Base-by-base conservation (phyloP, 2,113 vertebrate species). In the Hipposideros armiger region DNA sequence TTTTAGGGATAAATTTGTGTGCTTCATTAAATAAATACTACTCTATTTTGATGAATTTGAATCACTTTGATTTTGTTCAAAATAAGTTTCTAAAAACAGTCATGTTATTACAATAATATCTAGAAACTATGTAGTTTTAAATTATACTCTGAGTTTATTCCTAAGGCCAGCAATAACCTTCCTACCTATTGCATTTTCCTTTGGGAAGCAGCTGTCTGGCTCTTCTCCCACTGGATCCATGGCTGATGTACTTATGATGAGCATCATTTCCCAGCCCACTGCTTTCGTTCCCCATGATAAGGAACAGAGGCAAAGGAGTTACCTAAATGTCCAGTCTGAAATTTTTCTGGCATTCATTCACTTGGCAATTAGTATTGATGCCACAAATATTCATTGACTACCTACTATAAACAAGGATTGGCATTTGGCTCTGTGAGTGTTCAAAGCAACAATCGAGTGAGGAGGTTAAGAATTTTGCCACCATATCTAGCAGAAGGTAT, bases 291-390 rank as follows among this genome's bases (percentile, higher is more conserved):
- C 28, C 30, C 11, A 10, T 40, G 36, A 67, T 67, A 84, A 92
- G 74, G 2, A 78, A 47, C 40, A 47, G 11, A 56, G 24, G 47
- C 40, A 91, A 42, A 96, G 40, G 30, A 70, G 56, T 60, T 78
- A 14, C 77, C 24, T 22, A 89, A 16, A 73, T 82, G n/a, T 66
- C n/a, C 40, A 20, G n/a, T 80, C 9, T 91, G 58, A 95, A 36
- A 36, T 90, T 77, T 94, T 96, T 96, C 67, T 69, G n/a, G 19
- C 50, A 78, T 85, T 30, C 62, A 60, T 91, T 94, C 32, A 58
- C 16, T 92, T 91, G 47, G 19, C n/a, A 67, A 26, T 95, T 69
- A 66, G 30, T 86, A 7, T 16, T n/a, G 42, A 95, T 88, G 84
- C 62, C 64, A 76, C 32, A 81, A 52, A 69, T 54, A 66, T 66